Base-by-base conservation (phyloP, 2,888 invertebrate genomes). In the Volucella inanis region DNA sequence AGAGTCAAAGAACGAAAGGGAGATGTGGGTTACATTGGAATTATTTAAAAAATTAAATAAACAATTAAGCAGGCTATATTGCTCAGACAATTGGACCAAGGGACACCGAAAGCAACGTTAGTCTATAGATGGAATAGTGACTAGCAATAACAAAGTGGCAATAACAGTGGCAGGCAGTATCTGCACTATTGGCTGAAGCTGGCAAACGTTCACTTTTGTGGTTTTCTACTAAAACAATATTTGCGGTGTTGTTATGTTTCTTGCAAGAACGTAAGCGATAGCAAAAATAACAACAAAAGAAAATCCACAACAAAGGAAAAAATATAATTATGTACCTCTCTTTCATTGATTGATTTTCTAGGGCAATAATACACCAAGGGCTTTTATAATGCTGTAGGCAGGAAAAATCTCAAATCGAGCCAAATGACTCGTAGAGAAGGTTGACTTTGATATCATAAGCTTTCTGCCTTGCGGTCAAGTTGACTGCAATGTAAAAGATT, bases 11-110 rank as follows among this genome's bases (percentile, higher is more conserved):
- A 1, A 1, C 18, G 50, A 43, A 14, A 12, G 38, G 38, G 61
- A 8, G 11, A 14, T 31, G n/a, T 14, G 10, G 31, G 52, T 62
- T 39, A 55, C 49, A 43, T 62, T 31, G 54, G 43, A 49, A 74
- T 74, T 31, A 55, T 55, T 62, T 15, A 68, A n/a, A 62, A 62
- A 75, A 57, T 61, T 52, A 80, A 74, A 43, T 59, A 74, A 61
- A 55, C 22, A 52, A 67, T 72, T 67, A 67, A 12, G 43, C 12
- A 31, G 54, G 55, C 41, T 9, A 39, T 50, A 43, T 12, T 14
- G 31, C 22, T 52, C 50, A 52, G 45, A 70, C 49, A 41, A 22
- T 31, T 4, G 38, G 31, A 15, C 31, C 2, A 31, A 18, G 41
- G 38, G 45, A 55, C 41, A n/a, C 11, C 11, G 12, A 45, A 45